Conservation (phyloP, 2,113 vertebrate genomes). For the Austrofundulus limnaeus region DNA sequence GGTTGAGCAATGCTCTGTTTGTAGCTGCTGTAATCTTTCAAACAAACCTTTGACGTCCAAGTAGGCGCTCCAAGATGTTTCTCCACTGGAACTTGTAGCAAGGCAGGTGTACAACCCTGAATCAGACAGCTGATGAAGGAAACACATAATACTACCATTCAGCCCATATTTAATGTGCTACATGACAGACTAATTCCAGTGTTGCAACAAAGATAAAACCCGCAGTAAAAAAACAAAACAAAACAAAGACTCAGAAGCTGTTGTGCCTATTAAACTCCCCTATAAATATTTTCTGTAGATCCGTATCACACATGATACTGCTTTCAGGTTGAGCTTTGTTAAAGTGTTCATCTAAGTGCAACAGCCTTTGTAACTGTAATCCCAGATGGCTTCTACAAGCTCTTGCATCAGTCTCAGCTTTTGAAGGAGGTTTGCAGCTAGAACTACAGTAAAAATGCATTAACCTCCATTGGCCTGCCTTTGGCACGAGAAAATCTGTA, state of each 20-base stretch:
- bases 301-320: conserved; percentile 20
- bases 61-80: conserved; percentile 95
- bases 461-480: conserved; percentile 85
- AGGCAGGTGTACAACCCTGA: conserved; percentile 92
- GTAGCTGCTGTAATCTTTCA: background rate
- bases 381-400: conserved; percentile 58
- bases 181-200: background rate
- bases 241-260: background rate
- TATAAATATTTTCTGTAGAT: conserved; percentile 19
- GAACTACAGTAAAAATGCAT: conserved; percentile 88
- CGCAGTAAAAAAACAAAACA: conserved; percentile 2
- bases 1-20: background rate
- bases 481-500: conserved; percentile 63
- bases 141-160: conserved; percentile 7
- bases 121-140: conserved; percentile 80
- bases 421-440: conserved; percentile 63
- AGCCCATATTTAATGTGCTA: background rate
- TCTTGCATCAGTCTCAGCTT: conserved; percentile 61
- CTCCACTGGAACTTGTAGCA: conserved; percentile 93
- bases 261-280: conserved; percentile 5
- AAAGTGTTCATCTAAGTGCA: conserved; percentile 25
- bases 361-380: conserved; percentile 53
- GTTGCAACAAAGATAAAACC: background rate
- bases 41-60: conserved; percentile 88
- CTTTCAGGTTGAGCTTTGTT: conserved; percentile 27